phyloP scores from a whole-genome alignment of 2,113 vertebrate species.

The Monopterus albus region DNA sequence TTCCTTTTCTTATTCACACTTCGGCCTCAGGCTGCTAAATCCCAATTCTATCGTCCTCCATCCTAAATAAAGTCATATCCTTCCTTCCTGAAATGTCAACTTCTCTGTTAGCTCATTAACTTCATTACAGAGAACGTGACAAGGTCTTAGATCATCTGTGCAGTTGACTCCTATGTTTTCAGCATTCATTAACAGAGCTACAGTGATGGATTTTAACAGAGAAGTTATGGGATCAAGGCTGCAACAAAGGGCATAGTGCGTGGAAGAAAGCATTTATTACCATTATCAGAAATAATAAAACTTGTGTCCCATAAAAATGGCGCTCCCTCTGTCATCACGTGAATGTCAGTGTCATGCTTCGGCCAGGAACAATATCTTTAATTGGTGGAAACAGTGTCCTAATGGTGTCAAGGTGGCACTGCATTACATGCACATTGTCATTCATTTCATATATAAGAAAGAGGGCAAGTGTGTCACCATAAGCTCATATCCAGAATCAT shows the following conservation, averaged over 20 bases:
- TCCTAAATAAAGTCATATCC: constrained; percentile 42
- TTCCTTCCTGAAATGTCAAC: constrained; percentile 45
- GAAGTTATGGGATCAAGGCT: constrained; percentile 65
- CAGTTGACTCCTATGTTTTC: constrained; percentile 58
- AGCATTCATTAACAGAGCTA: constrained; percentile 62
- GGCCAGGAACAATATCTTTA: constrained; percentile 12
- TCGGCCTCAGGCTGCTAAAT: constrained; percentile 39
- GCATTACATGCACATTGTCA: constrained; percentile 38
- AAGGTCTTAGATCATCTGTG: constrained; percentile 49
- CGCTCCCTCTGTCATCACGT: constrained; percentile 45
- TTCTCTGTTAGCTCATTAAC: constrained; percentile 57
- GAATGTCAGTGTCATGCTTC: constrained; percentile 37
- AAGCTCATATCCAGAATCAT: constrained; percentile 32
- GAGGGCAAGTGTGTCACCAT: constrained; percentile 31
- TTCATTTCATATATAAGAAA: constrained; percentile 43
- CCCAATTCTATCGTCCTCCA: constrained; percentile 29
- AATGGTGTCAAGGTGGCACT: constrained; percentile 63
- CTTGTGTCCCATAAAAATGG: constrained; percentile 55
- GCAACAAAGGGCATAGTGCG: constrained; percentile 62
- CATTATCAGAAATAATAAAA: constrained; percentile 71
- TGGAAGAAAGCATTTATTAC: constrained; percentile 69
- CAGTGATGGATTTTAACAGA: constrained; percentile 67
- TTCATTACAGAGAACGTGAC: constrained; percentile 56
- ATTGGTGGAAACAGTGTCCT: constrained; percentile 53
- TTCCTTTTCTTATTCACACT: constrained; percentile 42